These are phyloP conservation scores for Junco hyemalis DNA, from an alignment of 2,113 vertebrate genomes.

Conservation along the genomic window DNA sequence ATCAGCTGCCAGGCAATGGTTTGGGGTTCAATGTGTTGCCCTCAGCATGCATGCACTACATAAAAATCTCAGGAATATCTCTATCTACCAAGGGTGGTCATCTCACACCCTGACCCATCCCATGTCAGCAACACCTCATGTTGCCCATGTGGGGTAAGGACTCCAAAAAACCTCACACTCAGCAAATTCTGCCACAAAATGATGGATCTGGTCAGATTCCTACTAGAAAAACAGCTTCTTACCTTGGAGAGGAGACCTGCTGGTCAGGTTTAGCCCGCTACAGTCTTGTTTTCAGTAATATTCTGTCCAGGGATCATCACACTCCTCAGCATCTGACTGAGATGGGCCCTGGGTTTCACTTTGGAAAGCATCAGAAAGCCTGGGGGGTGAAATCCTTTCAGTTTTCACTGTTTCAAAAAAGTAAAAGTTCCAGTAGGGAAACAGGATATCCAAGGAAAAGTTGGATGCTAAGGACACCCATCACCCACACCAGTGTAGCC, in stretches of 20 bases:
- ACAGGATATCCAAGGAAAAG: not conserved
- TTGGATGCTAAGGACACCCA: not conserved
- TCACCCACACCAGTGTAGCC: not conserved
- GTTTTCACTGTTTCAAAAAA: not conserved
- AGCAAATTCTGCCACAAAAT: not conserved
- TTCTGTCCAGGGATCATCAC: not conserved
- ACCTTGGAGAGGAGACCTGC: not conserved
- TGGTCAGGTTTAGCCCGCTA: not conserved
- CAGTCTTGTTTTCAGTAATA: not conserved
- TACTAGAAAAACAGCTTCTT: not conserved
- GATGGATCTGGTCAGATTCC: not conserved
- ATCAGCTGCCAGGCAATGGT: not conserved
- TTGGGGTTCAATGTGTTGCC: not conserved
- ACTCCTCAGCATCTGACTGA: not conserved
- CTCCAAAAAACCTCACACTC: not conserved
- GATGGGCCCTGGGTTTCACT: not conserved
- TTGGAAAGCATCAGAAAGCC: not conserved
- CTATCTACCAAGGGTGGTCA: not conserved
- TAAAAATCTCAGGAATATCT: not conserved
- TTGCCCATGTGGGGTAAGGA: fast-evolving
- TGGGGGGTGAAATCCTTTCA: not conserved
- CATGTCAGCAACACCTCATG: fast-evolving
- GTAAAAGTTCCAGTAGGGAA: not conserved
- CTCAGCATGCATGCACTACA: not conserved
- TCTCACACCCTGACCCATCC: not conserved